Base-by-base conservation (phyloP, 2,113 vertebrate species). In the Lampris incognitus region DNA sequence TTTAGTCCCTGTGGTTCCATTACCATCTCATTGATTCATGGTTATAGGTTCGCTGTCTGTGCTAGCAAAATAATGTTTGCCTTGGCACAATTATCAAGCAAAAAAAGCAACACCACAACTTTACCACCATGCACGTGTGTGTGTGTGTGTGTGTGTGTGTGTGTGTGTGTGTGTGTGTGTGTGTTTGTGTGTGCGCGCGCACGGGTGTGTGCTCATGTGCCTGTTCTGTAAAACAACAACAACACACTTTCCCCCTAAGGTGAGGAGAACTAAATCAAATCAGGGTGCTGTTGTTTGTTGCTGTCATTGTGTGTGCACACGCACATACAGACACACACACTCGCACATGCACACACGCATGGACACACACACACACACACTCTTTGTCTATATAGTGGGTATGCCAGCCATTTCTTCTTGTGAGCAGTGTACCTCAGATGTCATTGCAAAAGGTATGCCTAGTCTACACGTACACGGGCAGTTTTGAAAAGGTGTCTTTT, bases 71-170 rank as follows among this genome's bases (percentile, higher is more conserved):
- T 82, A 71, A 88, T 90, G 84, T 87, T 84, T 81, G 79, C 64
- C 83, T 88, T 73, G 87, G 89, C 91, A 90, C 88, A 91, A 91
- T 92, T 91, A 90, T 83, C 85, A 82, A 85, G 83, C 90, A 87
- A 73, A 87, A 87, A 84, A 86, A 69, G 83, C 85, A 75, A 76
- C 81, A 74, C 10, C 79, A 60, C 83, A 79, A 78, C 72, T 87
- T 81, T 72, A 74, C 83, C 84, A 88, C 82, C 75, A 49, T 79
- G 83, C 81, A 83, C 74, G 64, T 75, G 77, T 66, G 42, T 41
- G 60, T 41, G 58, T 42, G 58, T 82, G 81, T 81, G 83, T 72
- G 72, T 52, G 67, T 5, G 56, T 65, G 78, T 40, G 78, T 77
- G 78, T 51, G 57, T 72, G 76, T 37, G 41, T 64, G 48, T 40